Evolutionary conservation across 2,888 invertebrate species (phyloP), one percentile per base, ranked within the genome.

Genomic region (Rhagophthalmus giganteus): DNA sequence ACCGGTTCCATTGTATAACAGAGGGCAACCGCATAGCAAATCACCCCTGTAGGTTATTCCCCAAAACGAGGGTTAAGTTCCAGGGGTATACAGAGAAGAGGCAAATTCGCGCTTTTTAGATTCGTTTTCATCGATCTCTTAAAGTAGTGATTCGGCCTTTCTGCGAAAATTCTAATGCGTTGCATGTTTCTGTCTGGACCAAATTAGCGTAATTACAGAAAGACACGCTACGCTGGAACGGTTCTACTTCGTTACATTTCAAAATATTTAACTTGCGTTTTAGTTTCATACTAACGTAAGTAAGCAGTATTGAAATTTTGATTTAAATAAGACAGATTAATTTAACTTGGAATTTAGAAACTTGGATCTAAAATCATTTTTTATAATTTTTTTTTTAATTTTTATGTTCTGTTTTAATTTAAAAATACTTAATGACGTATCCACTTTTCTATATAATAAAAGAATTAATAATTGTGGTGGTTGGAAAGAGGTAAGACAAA

Each of bases 21-120:
- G 72, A 71, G 73, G 73, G 73, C 71, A 73, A 74, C 74, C 74
- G 73, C 74, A 72, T 69, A 64, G 71, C 70, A 72, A 72, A 73
- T 73, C 72, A 71, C 69, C 73, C 73, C 67, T 44, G 46, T 33
- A 45, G 54, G 50, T 47, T 55, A 42, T 41, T 41, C 47, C 50
- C 40, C 32, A 45, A 41, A 41, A 32, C 32, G 54, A 55, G 54
- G 54, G 54, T 55, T 47, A 46, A 48, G 48, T 54, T 24, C 54
- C 31, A 48, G 38, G 46, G 48, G 20, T 3, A 39, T 48, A 42
- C 15, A 37, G 32, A 16, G 33, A 35, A 39, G 27, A 48, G 54
- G 54, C 42, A 39, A 34, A 34, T 9, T 39, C 44, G 34, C 26
- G 20, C 38, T 41, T 40, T 44, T 48, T 32, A 39, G 13, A 39